Evolutionary conservation across 2,888 invertebrate genomes (phyloP).

Genomic region (Diogma glabrata): DNA sequence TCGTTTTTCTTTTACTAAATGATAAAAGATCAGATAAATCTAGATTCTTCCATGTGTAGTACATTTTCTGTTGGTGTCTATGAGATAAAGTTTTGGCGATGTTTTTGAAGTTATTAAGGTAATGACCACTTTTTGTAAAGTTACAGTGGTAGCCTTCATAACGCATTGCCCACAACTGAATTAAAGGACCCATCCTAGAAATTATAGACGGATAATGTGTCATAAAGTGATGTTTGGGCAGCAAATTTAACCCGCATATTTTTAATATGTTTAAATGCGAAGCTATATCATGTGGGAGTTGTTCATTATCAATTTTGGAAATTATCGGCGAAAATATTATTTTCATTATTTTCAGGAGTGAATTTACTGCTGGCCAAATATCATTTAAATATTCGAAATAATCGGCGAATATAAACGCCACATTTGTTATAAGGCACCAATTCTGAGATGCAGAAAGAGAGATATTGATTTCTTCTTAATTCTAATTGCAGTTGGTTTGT

Average conservation of each 20-base stretch:
- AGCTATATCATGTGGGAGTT: background rate
- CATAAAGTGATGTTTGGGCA: constrained; percentile 6
- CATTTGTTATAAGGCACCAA: constrained; percentile 1
- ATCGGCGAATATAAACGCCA: constrained; percentile 2
- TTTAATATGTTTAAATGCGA: background rate
- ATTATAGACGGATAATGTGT: constrained; percentile 7
- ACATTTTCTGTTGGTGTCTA: constrained; percentile 9
- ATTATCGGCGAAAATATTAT: constrained; percentile 2
- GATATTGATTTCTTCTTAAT: constrained; percentile 4
- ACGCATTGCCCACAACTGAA: constrained; percentile 6
- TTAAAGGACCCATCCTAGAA: background rate
- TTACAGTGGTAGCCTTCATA: constrained; percentile 6
- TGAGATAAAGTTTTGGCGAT: constrained; percentile 2
- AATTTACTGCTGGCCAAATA: background rate
- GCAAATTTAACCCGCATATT: background rate
- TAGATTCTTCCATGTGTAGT: background rate
- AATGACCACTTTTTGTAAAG: background rate
- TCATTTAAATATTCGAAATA: background rate
- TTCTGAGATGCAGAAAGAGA: constrained; percentile 4
- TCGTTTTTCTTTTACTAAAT: background rate
- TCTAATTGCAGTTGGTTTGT: background rate
- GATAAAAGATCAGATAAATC: background rate
- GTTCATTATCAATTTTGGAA: background rate
- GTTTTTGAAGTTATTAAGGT: constrained; percentile 7
- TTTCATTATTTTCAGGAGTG: background rate